A percentile compares a stretch with the other conserved stretches of the same genome.
These are phyloP conservation scores for Deilephila porcellus DNA, from an alignment of 2,888 invertebrate genomes.

Conservation along the genomic window DNA sequence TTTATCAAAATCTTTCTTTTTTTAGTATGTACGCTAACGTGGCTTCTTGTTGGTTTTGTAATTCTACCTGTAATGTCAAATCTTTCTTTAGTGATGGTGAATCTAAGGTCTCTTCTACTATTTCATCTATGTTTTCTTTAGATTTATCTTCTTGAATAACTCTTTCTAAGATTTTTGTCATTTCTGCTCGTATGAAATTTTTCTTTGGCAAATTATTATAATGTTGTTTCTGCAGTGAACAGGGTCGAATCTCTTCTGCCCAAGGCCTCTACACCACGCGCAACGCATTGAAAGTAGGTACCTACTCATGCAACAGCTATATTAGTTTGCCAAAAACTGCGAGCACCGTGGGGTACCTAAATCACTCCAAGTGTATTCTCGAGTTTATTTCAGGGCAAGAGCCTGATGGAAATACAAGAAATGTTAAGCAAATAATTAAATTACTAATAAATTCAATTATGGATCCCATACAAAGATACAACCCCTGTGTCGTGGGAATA, in stretches of 20 bases:
- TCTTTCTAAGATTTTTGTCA: constrained; percentile 22
- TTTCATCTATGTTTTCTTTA: no score
- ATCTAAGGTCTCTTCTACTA: constrained; percentile 20
- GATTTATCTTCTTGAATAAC: background rate
- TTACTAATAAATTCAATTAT: background rate
- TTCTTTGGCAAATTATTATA: no score
- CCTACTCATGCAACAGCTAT: no score
- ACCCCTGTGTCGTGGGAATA: no score
- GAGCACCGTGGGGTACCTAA: constrained; percentile 16
- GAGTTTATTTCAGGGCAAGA: constrained; percentile 28
- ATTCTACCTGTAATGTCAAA: constrained; percentile 26
- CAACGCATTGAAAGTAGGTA: no score
- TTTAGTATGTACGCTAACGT: constrained; percentile 20
- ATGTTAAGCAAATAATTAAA: constrained; percentile 22
- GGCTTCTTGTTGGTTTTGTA: constrained; percentile 21
- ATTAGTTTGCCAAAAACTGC: no score
- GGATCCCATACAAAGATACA: no score
- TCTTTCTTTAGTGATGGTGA: constrained; percentile 13
- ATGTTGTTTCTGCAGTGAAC: no score
- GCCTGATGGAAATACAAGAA: constrained; percentile 23
- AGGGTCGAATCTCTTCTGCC: no score
- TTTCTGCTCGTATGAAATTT: background rate
- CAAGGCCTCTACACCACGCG: no score
- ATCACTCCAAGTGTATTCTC: constrained; percentile 29
- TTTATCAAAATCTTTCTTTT: constrained; percentile 12